Conservation (phyloP, 2,888 invertebrate genomes). For the Therioaphis trifolii region DNA sequence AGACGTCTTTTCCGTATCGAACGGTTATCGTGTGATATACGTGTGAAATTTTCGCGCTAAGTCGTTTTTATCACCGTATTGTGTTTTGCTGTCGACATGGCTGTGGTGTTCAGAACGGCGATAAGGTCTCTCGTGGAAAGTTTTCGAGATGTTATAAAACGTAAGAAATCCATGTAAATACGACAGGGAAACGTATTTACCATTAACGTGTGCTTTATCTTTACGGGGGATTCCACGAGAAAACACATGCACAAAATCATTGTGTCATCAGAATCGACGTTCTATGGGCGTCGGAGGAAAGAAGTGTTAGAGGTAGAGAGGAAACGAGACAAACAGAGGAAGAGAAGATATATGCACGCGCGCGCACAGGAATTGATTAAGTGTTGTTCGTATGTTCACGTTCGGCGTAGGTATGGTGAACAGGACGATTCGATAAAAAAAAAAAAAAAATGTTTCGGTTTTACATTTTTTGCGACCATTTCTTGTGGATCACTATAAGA, state of each 20-base stretch:
- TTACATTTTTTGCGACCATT: too few relatives aligned
- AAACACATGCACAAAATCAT: slow-evolving; percentile 15
- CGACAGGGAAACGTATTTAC: background rate
- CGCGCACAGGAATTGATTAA: too few relatives aligned
- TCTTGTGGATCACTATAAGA: too few relatives aligned
- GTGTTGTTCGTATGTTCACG: background rate
- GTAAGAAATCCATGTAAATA: background rate
- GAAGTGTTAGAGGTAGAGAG: too few relatives aligned
- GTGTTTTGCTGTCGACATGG: background rate
- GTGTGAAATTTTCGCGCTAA: background rate
- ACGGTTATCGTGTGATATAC: slow-evolving; percentile 1
- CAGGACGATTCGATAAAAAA: too few relatives aligned
- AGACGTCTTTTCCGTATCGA: background rate
- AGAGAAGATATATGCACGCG: too few relatives aligned
- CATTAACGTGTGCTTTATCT: slow-evolving; percentile 22
- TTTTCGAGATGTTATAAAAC: background rate
- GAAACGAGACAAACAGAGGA: background rate
- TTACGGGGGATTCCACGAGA: slow-evolving; percentile 15
- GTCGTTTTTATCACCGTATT: slow-evolving; percentile 21
- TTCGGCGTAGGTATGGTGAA: background rate
- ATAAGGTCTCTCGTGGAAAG: slow-evolving; percentile 33
- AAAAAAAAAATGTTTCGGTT: too few relatives aligned
- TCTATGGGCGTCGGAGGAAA: background rate
- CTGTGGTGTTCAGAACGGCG: background rate
- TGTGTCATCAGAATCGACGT: background rate